These are phyloP conservation scores for Aptenodytes forsteri DNA, from an alignment of 2,113 vertebrate genomes.

Conservation along the genomic window DNA sequence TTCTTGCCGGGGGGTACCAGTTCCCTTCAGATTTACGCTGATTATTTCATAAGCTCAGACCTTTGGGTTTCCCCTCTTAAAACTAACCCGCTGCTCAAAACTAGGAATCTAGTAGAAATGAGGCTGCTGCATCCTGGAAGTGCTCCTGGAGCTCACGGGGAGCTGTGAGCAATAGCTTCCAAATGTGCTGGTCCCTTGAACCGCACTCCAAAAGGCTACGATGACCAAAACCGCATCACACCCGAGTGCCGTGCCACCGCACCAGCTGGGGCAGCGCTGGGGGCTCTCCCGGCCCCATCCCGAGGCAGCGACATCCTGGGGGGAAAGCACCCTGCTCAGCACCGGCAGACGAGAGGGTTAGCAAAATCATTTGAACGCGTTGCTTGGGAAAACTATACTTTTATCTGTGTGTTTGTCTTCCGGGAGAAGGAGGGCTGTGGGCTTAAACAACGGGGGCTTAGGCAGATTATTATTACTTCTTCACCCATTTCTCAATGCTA, in stretches of 20 bases:
- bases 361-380: neutral
- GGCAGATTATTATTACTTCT: neutral
- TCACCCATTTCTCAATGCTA: neutral
- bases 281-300: neutral
- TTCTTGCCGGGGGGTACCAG: neutral
- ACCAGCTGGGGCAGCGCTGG: neutral
- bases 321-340: neutral
- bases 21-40: neutral
- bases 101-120: neutral
- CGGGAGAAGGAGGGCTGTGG: neutral
- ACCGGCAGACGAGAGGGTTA: neutral
- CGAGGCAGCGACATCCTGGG: rapidly evolving
- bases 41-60: neutral
- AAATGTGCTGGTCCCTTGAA: rapidly evolving
- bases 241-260: rapidly evolving
- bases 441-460: neutral
- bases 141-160: neutral
- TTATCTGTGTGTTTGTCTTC: neutral
- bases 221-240: neutral
- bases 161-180: neutral
- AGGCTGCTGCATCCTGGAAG: neutral
- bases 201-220: neutral
- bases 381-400: neutral
- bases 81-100: neutral
- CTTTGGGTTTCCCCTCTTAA: neutral